These are phyloP conservation scores for Parauchenoglanis ngamensis DNA, from an alignment of 2,797 vertebrate species.

Conservation along the genomic window DNA sequence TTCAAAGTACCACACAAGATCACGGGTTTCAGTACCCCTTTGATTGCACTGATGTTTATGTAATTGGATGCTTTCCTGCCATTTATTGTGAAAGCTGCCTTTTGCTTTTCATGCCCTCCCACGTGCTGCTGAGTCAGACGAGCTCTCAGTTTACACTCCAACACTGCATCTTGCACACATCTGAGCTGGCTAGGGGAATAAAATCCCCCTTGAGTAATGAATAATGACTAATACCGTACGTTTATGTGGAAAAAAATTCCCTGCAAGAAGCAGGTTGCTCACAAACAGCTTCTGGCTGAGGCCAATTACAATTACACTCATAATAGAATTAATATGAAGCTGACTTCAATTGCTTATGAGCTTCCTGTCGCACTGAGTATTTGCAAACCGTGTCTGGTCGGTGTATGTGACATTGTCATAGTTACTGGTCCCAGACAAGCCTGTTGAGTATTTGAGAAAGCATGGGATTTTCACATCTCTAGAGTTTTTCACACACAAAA, in stretches of 20 bases:
- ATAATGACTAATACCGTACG: constrained; percentile 16
- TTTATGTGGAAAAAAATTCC: not conserved
- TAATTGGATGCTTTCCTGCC: constrained; percentile 40
- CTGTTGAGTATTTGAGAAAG: not conserved
- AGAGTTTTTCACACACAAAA: not conserved
- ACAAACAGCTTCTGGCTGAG: not conserved
- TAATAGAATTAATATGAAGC: not conserved
- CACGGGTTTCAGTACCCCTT: constrained; percentile 8
- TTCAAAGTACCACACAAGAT: not conserved
- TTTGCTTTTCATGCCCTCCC: constrained; percentile 14
- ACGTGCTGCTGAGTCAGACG: constrained; percentile 17
- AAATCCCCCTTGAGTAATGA: constrained; percentile 24
- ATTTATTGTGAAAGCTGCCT: constrained; percentile 29
- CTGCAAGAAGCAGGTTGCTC: not conserved
- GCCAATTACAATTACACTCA: not conserved
- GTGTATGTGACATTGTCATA: not conserved
- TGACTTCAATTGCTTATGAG: not conserved
- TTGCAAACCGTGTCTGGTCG: not conserved
- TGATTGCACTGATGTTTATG: constrained; percentile 32
- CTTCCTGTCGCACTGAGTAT: not conserved
- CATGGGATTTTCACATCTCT: not conserved
- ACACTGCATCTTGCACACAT: not conserved
- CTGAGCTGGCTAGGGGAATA: constrained; percentile 1
- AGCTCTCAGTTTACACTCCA: constrained; percentile 9
- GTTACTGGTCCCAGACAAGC: not conserved